phyloP scores from a whole-genome alignment of 2,797 vertebrate species.

The Pogoniulus pusillus region DNA sequence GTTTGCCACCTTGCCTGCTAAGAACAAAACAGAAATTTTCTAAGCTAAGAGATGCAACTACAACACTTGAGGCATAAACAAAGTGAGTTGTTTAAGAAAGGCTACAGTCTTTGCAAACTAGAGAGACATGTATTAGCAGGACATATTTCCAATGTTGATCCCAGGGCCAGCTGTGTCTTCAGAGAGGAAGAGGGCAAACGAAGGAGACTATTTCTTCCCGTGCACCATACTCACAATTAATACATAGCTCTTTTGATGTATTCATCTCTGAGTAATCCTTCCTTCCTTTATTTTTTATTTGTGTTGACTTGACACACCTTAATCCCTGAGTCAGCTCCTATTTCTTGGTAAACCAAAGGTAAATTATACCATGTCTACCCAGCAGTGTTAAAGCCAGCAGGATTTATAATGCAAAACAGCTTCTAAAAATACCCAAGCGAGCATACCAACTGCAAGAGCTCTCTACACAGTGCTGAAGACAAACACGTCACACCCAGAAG shows the following conservation, averaged over 20 bases:
- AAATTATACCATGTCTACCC: slow-evolving; percentile 66
- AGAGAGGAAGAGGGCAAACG: neutral
- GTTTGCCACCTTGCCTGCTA: neutral
- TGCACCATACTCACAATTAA: slow-evolving; percentile 8
- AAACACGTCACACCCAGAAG: neutral
- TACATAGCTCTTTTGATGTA: neutral
- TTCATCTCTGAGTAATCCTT: slow-evolving; percentile 40
- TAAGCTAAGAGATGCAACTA: neutral
- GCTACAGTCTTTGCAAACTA: neutral
- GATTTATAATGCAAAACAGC: slow-evolving; percentile 65
- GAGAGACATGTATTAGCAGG: neutral
- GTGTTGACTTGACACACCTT: slow-evolving; percentile 68
- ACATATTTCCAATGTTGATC: neutral
- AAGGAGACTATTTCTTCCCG: neutral
- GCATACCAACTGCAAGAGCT: slow-evolving; percentile 42
- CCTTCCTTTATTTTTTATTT: slow-evolving; percentile 38
- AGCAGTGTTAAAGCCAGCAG: slow-evolving; percentile 52
- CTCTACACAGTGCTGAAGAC: neutral
- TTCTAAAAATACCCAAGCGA: slow-evolving; percentile 69
- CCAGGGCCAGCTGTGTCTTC: neutral
- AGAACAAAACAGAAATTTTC: neutral
- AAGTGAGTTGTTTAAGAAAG: neutral
- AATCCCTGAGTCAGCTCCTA: slow-evolving; percentile 74
- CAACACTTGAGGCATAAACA: neutral
- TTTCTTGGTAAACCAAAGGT: slow-evolving; percentile 76